phyloP scores from a whole-genome alignment of 2,797 vertebrate genomes.

The Dipus sagitta region DNA sequence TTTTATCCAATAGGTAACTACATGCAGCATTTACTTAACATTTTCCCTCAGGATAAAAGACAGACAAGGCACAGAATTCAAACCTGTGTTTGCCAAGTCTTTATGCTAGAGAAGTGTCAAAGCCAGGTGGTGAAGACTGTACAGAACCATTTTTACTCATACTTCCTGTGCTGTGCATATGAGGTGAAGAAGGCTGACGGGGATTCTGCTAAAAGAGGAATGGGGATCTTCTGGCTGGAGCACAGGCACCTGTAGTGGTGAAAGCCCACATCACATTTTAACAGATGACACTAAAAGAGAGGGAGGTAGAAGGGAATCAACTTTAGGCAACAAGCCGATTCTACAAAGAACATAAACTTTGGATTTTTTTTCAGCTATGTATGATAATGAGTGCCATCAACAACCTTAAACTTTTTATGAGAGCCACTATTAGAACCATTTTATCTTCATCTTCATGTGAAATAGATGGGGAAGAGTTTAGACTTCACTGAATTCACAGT shows the following conservation, averaged over 20 bases:
- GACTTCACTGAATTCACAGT: too few species aligned
- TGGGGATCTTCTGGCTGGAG: background rate
- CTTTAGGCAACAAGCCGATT: background rate
- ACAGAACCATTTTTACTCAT: background rate
- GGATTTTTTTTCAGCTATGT: conserved; percentile 1
- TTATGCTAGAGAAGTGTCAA: conserved; percentile 36
- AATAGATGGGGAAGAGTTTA: background rate
- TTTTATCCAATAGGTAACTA: conserved; percentile 45
- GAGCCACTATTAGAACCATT: background rate
- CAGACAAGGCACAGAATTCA: conserved; percentile 40
- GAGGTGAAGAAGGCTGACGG: background rate
- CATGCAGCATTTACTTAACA: background rate
- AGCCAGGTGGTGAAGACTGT: background rate
- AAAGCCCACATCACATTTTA: background rate
- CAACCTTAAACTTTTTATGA: background rate
- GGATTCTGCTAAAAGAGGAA: background rate
- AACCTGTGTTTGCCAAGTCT: conserved; percentile 39
- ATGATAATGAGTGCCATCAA: background rate
- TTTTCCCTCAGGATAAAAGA: conserved; percentile 13
- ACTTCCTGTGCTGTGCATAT: background rate
- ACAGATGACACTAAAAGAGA: background rate
- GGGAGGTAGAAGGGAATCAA: background rate
- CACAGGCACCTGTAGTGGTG: background rate
- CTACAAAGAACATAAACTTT: conserved; percentile 16
- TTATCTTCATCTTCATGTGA: conserved; percentile 24